Percentiles rank a stretch among this genome's conserved stretches.
Evolutionary conservation across 2,113 vertebrate genomes (phyloP).

Genomic region (Riparia riparia): DNA sequence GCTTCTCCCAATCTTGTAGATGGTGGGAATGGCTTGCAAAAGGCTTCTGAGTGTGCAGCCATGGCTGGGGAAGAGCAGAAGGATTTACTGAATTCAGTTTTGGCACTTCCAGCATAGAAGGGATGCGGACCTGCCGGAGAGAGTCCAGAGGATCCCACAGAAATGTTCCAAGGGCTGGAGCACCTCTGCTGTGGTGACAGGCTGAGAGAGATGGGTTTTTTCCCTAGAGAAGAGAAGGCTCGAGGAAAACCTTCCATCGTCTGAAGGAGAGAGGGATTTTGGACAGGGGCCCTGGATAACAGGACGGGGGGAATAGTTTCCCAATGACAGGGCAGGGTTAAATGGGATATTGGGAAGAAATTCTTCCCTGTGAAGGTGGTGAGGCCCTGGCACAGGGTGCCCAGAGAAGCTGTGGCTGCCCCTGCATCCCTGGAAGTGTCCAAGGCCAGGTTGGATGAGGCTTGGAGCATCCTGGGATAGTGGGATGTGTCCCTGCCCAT

Average conservation of each 20-base stretch:
- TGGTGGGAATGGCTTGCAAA: not conserved
- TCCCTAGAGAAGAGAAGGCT: not conserved
- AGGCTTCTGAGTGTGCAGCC: not conserved
- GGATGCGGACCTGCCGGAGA: not conserved
- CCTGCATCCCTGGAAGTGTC: not conserved
- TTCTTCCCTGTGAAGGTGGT: accelerated
- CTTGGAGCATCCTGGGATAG: accelerated
- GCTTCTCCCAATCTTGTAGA: accelerated
- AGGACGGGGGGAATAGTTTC: not conserved
- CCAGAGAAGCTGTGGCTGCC: not conserved
- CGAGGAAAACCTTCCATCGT: not conserved
- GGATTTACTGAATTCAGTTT: not conserved
- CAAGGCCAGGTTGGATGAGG: accelerated
- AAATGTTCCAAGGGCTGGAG: not conserved
- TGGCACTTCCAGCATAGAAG: no score
- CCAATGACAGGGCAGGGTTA: not conserved
- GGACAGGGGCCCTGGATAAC: accelerated
- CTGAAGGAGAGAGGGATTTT: not conserved
- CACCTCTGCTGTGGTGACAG: not conserved
- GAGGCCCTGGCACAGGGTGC: not conserved
- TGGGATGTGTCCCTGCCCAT: not conserved
- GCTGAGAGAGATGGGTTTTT: not conserved
- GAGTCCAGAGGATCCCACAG: not conserved
- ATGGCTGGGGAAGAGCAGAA: not conserved
- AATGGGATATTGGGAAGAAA: not conserved